Evolutionary conservation across 1,140 invertebrate genomes (phyloP), one percentile per base, ranked within the genome.

Genomic region (Euwallacea similis): DNA sequence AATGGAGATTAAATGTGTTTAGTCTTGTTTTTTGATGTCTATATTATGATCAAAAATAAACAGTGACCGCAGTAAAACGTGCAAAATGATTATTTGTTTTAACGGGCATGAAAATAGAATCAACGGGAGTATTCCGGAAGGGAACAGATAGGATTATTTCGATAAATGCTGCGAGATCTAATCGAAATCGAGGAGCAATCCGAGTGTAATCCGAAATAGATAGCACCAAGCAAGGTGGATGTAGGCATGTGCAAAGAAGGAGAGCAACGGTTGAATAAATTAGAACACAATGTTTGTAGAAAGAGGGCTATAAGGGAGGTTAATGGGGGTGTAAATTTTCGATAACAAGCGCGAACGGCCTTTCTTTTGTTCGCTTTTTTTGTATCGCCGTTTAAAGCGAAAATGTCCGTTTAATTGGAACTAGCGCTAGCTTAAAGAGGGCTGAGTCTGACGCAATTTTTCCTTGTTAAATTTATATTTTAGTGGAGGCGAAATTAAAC

Each of bases 251-350:
- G 16, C n/a, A 56, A 56, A 56, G 15, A 55, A 55, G 54, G 46
- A 50, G 46, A 56, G 46, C 58, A 58, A 54, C 60, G 67, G 62
- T 69, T 69, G 67, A 69, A 69, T 69, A 69, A 69, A 69, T 69
- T 69, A 59, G 60, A 63, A 47, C 11, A 44, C 50, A 55, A 16
- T 44, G 50, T 56, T 46, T 55, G 11, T 13, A 33, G 47, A 63
- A 69, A 62, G 15, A 69, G 42, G 67, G 59, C 53, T 55, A 59
- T 46, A 69, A 62, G 50, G 67, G 60, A 42, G 67, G 59, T 69
- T 69, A 63, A 69, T 69, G 67, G 67, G 60, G 59, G 59, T 69
- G 67, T 69, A 69, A 69, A 69, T 69, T 69, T 69, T 69, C 67
- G 67, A 69, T 69, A 69, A 69, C 67, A 69, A 69, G 67, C 67